Percentiles rank a stretch among this genome's conserved stretches.
Evolutionary conservation across 1,140 invertebrate species (phyloP).

Genomic region (Drosophila subpulchrella): DNA sequence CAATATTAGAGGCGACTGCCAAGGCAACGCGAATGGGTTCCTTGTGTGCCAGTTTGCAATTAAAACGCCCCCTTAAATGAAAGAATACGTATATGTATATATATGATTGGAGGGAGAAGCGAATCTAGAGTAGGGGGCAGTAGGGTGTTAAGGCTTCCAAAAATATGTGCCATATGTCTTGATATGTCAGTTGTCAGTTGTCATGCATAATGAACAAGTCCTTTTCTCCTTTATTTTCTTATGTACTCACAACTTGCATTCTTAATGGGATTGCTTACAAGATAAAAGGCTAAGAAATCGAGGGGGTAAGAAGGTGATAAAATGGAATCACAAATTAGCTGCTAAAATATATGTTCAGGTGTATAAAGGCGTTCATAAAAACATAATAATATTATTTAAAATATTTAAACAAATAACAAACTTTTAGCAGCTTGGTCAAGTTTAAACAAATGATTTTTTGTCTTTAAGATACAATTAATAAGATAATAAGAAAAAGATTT

Average conservation of each 20-base stretch:
- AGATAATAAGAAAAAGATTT: no score
- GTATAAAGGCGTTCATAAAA: background rate
- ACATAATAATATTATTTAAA: background rate
- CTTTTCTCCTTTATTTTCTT: conserved; percentile 6
- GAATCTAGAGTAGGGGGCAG: background rate
- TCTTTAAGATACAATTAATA: no score
- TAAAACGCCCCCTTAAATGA: conserved; percentile 64
- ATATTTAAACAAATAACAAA: background rate
- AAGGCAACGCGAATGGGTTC: conserved; percentile 31
- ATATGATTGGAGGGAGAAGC: background rate
- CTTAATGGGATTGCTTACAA: conserved; percentile 44
- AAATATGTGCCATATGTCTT: conserved; percentile 61
- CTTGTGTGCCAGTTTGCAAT: conserved; percentile 74
- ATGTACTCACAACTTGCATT: conserved; percentile 50
- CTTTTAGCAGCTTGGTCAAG: no score
- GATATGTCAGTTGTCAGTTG: conserved; percentile 77
- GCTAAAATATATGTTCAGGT: conserved; percentile 14
- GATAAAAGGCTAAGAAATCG: conserved; percentile 26
- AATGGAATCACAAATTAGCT: conserved; percentile 44
- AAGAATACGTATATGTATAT: conserved; percentile 37
- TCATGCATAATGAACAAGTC: conserved; percentile 67
- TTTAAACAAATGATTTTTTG: no score
- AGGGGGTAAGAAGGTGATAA: conserved; percentile 10
- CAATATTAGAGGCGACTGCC: conserved; percentile 27
- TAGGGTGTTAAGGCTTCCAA: conserved; percentile 37